Evolutionary conservation across 2,113 vertebrate species (phyloP), one percentile per base, ranked within the genome.

Genomic region (Lepisosteus osseus): DNA sequence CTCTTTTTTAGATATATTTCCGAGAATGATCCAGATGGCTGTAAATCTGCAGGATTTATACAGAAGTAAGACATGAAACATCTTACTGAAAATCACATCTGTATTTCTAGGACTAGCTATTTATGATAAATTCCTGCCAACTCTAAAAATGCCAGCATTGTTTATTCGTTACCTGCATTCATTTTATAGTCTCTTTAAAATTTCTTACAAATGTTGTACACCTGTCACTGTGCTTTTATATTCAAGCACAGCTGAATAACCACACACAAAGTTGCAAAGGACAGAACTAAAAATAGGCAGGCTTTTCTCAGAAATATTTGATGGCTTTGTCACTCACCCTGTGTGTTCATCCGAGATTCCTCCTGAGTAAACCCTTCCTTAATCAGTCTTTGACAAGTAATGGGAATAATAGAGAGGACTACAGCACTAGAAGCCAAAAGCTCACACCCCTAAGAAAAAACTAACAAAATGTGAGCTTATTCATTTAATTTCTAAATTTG

Each of bases 221-320:
- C 76, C 71, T 62, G 57, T 13, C n/a, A 59, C n/a, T 44, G 42
- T 47, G 41, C 68, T 83, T 77, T 77, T 85, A 76, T 81, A 77
- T 80, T 74, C 68, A 45, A 5, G 74, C 74, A 61, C 79, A 79
- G 83, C 79, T 77, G 78, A 78, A 82, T 61, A 12, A 68, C 3
- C 71, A 80, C 80, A 82, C 78, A 77, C 81, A 77, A 77, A 79
- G 80, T 87, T 83, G 86, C 86, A 83, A 81, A 88, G 85, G 80
- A 88, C 79, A 41, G 72, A 63, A 84, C 88, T 88, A 89, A 90
- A 90, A 90, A 92, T 90, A 90, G 88, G 62, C 72, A 43, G 42
- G 79, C 76, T 88, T 82, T 82, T 84, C 77, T 81, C 69, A 47
- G 76, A 78, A 69, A 76, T 80, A 82, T 84, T 82, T 83, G 86